Base-by-base conservation (phyloP, 2,888 invertebrate genomes). In the Hyposoter dolosus region DNA sequence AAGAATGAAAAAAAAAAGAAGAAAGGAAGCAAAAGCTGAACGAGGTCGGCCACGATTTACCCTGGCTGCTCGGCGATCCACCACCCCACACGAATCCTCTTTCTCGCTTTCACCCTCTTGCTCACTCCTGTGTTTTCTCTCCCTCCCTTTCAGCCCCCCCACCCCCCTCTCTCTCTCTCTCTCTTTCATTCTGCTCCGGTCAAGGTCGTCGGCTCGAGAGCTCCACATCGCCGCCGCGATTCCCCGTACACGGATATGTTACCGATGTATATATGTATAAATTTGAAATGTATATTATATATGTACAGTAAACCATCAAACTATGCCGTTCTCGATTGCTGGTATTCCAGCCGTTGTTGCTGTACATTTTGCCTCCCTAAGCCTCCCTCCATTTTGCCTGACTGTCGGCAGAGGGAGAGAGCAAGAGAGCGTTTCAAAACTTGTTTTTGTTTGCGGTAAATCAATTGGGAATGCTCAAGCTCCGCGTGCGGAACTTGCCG, bases 161-260 rank as follows among this genome's bases (percentile, higher is more conserved):
- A 10, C 32, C 40, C 28, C 43, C 45, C 43, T 17, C 47, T n/a
- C 72, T 43, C 79, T 71, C 60, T 63, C 78, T 75, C 78, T 74
- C 82, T 82, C 82, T 72, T 77, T 82, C 77, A 66, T 81, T 81
- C 81, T 71, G 69, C 71, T 74, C 84, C 87, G 88, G 88, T 88
- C 88, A 88, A 88, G 88, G 88, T 88, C 86, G 85, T 83, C 85
- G 86, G 86, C 87, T 86, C 80, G 88, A 82, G 78, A 84, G 82
- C 72, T 82, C 68, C 82, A 79, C 86, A 86, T 87, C 79, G 43
- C 81, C 74, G 69, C 84, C 75, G 80, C 82, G 82, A 82, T 76
- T 79, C 79, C 80, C 80, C 83, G 80, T 80, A 80, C 80, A 76
- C 65, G 72, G 60, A 75, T 83, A 77, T 82, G 66, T 66, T 75